A percentile compares a stretch with the other conserved stretches of the same genome.
Evolutionary conservation across 2,113 vertebrate genomes (phyloP).

Genomic region (Periophthalmus modestus): DNA sequence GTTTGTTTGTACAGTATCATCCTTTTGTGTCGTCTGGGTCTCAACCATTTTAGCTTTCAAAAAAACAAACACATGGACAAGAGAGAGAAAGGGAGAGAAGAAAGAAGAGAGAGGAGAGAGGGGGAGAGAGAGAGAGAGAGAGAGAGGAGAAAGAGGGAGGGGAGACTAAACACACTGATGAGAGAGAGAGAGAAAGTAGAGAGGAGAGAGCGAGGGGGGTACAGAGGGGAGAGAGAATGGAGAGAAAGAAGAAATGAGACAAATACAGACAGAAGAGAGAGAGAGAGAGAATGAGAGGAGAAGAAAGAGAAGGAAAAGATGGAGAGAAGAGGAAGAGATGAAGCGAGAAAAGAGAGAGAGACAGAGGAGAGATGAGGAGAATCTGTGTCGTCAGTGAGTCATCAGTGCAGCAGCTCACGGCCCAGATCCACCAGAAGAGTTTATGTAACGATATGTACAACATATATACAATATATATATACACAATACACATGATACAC

Average conservation of each 20-base stretch:
- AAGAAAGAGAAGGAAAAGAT: too few relatives aligned
- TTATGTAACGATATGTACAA: not conserved
- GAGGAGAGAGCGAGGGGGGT: accelerated
- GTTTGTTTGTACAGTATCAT: not conserved
- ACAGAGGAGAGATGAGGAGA: slow-evolving; percentile 12
- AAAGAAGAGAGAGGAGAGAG: too few relatives aligned
- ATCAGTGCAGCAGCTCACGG: slow-evolving; percentile 50
- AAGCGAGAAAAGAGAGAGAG: too few relatives aligned
- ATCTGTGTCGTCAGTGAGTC: slow-evolving; percentile 52
- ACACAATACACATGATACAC: too few relatives aligned
- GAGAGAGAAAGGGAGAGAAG: not conserved
- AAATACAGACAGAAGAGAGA: not conserved
- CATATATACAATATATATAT: too few relatives aligned
- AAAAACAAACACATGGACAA: slow-evolving; percentile 8
- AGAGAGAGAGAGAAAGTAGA: too few relatives aligned
- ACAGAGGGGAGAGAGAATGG: too few relatives aligned
- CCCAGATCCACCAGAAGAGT: slow-evolving; percentile 23
- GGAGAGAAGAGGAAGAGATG: too few relatives aligned
- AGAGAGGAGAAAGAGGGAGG: too few relatives aligned
- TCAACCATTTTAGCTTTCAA: not conserved
- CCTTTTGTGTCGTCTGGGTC: slow-evolving; percentile 1
- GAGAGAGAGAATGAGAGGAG: not conserved
- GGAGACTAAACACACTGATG: accelerated
- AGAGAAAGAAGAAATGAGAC: too few relatives aligned
- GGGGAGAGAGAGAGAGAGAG: too few relatives aligned